Percentiles rank a stretch among this genome's conserved stretches.
phyloP scores from a whole-genome alignment of 2,113 vertebrate genomes.

The Nanger granti region DNA sequence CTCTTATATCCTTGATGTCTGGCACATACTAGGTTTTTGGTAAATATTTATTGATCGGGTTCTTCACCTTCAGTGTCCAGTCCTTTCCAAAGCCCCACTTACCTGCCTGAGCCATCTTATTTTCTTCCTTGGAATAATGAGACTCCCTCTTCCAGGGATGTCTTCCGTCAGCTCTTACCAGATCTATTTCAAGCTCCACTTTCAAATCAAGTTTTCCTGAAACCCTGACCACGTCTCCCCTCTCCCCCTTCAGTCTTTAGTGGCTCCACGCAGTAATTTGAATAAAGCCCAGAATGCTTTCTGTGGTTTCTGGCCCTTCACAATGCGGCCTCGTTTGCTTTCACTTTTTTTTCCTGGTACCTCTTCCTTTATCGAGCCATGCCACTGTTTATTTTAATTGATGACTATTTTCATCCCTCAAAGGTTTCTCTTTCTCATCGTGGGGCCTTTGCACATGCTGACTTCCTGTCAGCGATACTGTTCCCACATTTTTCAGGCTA shows the following conservation, averaged over 20 bases:
- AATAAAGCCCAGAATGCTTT: neutral
- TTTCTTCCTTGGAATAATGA: neutral
- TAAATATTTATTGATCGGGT: constrained; percentile 1
- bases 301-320: neutral
- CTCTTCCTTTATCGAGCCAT: neutral
- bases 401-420: neutral
- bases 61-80: no score
- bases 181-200: neutral
- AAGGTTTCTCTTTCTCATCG: neutral
- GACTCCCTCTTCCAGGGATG: neutral
- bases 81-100: no score
- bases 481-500: neutral
- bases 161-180: neutral
- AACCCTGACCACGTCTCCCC: neutral
- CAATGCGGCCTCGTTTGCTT: neutral
- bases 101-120: no score
- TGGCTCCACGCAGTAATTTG: neutral
- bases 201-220: neutral
- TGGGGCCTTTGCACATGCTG: neutral
- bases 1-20: neutral
- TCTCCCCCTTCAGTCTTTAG: neutral
- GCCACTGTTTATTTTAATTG: neutral
- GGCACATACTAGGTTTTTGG: neutral
- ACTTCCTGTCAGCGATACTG: neutral
- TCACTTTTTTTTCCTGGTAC: neutral